Conservation (phyloP, 1,140 invertebrate genomes). For the Neoseiulus cucumeris region DNA sequence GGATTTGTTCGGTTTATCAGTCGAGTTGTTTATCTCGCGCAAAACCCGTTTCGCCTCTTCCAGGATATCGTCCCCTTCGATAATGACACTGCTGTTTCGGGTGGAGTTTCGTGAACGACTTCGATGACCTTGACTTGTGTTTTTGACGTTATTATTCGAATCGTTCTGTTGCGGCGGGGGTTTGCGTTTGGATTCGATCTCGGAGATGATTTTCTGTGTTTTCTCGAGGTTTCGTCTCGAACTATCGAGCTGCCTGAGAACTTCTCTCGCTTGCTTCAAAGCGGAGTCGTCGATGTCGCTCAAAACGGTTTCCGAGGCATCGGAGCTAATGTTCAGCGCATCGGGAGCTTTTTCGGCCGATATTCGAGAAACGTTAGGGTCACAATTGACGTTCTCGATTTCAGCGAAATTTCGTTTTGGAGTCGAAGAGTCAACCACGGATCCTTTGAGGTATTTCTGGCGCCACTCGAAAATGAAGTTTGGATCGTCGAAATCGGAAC, state of each 20-base stretch:
- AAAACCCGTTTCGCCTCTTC: neutral
- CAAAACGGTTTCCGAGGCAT: neutral
- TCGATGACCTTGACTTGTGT: neutral
- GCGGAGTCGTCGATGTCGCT: neutral
- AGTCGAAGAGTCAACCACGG: neutral
- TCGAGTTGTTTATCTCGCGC: neutral
- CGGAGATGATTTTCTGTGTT: neutral
- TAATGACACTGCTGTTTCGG: neutral
- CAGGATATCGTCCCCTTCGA: conserved; percentile 4
- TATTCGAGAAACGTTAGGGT: neutral
- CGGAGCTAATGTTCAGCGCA: neutral
- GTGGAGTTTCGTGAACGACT: neutral
- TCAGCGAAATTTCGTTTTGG: neutral
- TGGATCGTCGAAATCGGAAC: neutral
- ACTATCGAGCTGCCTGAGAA: neutral
- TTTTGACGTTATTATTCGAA: neutral
- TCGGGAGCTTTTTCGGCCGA: neutral
- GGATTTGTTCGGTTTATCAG: neutral
- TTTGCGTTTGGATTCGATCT: neutral
- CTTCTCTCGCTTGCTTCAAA: neutral
- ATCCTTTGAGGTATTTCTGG: neutral
- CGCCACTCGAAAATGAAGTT: conserved; percentile 5
- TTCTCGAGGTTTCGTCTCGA: neutral
- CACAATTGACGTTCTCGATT: neutral
- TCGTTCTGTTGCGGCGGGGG: neutral